A percentile compares a stretch with the other conserved stretches of the same genome.
These are phyloP conservation scores for Sitodiplosis mosellana DNA, from an alignment of 1,140 invertebrate genomes.

Conservation along the genomic window DNA sequence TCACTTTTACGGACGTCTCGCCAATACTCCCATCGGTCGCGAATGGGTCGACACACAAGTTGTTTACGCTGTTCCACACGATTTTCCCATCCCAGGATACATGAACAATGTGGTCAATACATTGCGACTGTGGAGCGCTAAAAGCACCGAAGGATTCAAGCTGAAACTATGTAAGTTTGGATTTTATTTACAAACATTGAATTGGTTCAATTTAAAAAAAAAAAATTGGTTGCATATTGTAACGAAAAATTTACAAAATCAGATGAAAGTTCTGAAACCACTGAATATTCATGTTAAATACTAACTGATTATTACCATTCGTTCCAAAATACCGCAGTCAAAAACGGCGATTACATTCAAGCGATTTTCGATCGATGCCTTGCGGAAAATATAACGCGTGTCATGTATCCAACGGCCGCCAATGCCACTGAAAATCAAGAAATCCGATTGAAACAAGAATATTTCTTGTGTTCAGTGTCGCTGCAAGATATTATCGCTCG, in stretches of 20 bases:
- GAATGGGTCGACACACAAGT: conserved; percentile 94
- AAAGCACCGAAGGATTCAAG: conserved; percentile 92
- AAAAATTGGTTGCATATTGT: no score
- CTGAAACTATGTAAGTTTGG: conserved; percentile 77
- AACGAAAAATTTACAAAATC: no score
- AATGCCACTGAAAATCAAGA: conserved; percentile 98
- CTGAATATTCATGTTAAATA: no score
- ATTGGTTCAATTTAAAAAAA: no score
- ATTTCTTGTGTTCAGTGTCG: conserved; percentile 97
- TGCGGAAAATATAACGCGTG: conserved; percentile 94
- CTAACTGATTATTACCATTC: no score
- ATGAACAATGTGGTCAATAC: conserved; percentile 98
- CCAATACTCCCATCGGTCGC: conserved; percentile 65
- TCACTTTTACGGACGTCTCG: conserved; percentile 88
- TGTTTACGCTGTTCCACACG: conserved; percentile 96
- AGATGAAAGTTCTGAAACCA: no score
- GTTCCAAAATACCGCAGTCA: conserved; percentile 75
- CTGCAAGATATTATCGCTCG: conserved; percentile 91
- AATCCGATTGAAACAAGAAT: conserved; percentile 93
- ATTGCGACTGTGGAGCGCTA: conserved; percentile 93
- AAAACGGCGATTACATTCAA: conserved; percentile 98
- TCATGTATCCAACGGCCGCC: conserved; percentile 98
- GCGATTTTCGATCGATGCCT: conserved; percentile 94
- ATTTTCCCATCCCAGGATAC: conserved; percentile 95
- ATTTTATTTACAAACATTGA: background rate